Evolutionary conservation across 2,888 invertebrate species (phyloP).

Genomic region (Tetrapedia diversipes): DNA sequence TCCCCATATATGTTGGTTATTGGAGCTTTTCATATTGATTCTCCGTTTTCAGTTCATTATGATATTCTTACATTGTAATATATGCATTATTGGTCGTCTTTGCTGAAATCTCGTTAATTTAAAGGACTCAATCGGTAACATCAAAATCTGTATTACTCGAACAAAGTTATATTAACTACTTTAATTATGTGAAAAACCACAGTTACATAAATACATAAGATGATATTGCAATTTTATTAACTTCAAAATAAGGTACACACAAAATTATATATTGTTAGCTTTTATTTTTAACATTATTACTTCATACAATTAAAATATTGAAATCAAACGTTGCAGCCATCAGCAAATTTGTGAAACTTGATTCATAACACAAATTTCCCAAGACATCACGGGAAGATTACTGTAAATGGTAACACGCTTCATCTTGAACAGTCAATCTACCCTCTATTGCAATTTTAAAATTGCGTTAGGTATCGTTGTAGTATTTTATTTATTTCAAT

Average conservation of each 20-base stretch:
- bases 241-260: no score
- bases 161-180: no score
- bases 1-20: background rate
- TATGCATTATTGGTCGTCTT: background rate
- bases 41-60: background rate
- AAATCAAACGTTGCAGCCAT: constrained; percentile 38
- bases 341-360: constrained; percentile 35
- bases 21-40: background rate
- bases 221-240: no score
- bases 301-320: no score
- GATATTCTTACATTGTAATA: background rate
- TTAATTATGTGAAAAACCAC: no score
- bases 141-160: background rate
- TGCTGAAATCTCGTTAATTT: background rate
- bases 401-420: constrained; percentile 57
- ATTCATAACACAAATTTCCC: constrained; percentile 40
- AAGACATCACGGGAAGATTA: constrained; percentile 62
- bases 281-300: no score
- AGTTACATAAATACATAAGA: no score
- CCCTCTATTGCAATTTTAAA: constrained; percentile 37
- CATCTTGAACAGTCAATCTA: constrained; percentile 34
- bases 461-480: background rate
- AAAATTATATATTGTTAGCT: no score
- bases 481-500: background rate
- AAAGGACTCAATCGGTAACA: background rate